Percentiles rank a stretch among this genome's conserved stretches.
Evolutionary conservation across 2,797 vertebrate genomes (phyloP).

Genomic region (Clarias pachynema): DNA sequence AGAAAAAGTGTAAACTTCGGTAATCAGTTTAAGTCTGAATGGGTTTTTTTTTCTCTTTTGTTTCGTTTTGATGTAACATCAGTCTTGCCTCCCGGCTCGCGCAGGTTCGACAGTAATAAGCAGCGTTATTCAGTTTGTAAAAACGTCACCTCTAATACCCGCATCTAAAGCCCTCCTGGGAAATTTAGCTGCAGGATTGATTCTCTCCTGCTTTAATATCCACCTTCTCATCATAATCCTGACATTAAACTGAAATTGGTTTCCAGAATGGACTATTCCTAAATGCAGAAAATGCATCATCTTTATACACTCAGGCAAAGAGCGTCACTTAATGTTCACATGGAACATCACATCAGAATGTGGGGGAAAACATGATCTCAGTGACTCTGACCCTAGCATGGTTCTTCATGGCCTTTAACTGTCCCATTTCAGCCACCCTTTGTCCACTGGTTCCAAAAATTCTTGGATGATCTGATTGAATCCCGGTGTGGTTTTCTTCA

Average conservation of each 20-base stretch:
- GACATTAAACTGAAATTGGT: not conserved
- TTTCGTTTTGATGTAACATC: not conserved
- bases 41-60: not conserved
- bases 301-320: not conserved
- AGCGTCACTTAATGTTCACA: not conserved
- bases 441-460: not conserved
- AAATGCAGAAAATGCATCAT: not conserved
- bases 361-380: not conserved
- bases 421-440: not conserved
- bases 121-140: not conserved
- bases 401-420: not conserved
- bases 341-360: not conserved
- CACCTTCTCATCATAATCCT: constrained; percentile 14
- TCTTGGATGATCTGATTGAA: not conserved
- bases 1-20: not conserved
- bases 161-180: constrained; percentile 9
- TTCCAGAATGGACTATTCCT: not conserved
- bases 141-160: not conserved
- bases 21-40: constrained; percentile 8
- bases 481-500: not conserved
- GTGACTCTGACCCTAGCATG: too few species aligned
- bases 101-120: not conserved
- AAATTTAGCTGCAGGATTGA: not conserved
- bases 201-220: not conserved
- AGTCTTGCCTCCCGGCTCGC: not conserved